These are phyloP conservation scores for Nomada ruficornis DNA, from an alignment of 2,888 invertebrate genomes.

Conservation along the genomic window DNA sequence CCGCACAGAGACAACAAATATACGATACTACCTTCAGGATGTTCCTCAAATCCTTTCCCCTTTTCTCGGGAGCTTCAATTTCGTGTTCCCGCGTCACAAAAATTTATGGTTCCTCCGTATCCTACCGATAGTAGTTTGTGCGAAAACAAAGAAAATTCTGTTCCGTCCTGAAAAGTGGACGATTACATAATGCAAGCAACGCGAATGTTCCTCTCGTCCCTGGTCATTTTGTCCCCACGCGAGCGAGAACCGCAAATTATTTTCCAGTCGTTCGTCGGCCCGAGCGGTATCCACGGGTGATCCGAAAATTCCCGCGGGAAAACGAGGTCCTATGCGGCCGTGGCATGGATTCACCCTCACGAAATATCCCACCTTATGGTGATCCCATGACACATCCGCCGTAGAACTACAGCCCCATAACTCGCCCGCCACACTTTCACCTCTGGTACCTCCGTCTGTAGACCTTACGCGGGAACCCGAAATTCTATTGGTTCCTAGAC, in stretches of 20 bases:
- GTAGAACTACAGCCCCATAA: constrained; percentile 79
- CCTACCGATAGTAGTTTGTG: background rate
- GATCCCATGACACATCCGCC: constrained; percentile 81
- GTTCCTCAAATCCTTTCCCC: constrained; percentile 39
- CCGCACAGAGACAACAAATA: constrained; percentile 35
- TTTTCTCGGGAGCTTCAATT: constrained; percentile 36
- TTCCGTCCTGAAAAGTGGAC: constrained; percentile 4
- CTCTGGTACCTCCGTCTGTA: constrained; percentile 40
- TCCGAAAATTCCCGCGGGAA: constrained; percentile 78
- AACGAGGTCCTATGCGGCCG: constrained; percentile 62
- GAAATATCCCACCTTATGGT: constrained; percentile 84
- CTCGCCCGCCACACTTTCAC: constrained; percentile 76
- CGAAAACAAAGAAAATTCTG: background rate
- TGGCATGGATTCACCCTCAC: constrained; percentile 74
- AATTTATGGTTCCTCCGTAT: constrained; percentile 16
- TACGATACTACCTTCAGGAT: constrained; percentile 57
- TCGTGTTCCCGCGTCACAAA: constrained; percentile 18
- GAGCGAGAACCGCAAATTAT: constrained; percentile 75
- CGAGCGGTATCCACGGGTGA: constrained; percentile 74
- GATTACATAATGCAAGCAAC: constrained; percentile 28
- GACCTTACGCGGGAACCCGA: constrained; percentile 64
- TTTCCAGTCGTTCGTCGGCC: constrained; percentile 72
- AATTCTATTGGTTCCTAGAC: constrained; percentile 79
- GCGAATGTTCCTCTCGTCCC: constrained; percentile 43
- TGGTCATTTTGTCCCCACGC: constrained; percentile 74